phyloP scores from a whole-genome alignment of 2,888 invertebrate species.

The Drosophila putrida region DNA sequence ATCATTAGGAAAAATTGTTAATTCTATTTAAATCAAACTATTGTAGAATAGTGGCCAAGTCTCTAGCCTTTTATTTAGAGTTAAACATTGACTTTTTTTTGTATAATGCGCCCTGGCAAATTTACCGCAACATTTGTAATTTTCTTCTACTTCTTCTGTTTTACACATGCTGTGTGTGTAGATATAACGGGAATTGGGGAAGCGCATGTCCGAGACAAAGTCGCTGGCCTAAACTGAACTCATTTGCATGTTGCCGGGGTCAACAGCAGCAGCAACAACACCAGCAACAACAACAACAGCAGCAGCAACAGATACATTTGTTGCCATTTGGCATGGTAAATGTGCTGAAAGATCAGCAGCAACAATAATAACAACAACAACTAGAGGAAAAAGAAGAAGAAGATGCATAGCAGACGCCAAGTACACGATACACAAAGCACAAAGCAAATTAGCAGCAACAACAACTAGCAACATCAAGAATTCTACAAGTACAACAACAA shows the following conservation, averaged over 20 bases:
- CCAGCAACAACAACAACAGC: constrained; percentile 23
- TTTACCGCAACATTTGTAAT: constrained; percentile 37
- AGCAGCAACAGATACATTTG: constrained; percentile 26
- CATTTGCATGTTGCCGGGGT: constrained; percentile 72
- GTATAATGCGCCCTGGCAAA: constrained; percentile 12
- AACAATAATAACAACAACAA: constrained; percentile 33
- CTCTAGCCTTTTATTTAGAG: too few relatives aligned
- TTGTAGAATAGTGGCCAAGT: too few relatives aligned
- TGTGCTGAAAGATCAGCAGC: constrained; percentile 40
- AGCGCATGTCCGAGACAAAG: constrained; percentile 34
- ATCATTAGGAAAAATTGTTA: too few relatives aligned
- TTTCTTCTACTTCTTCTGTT: background rate
- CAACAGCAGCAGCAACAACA: constrained; percentile 50
- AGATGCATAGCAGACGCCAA: constrained; percentile 18
- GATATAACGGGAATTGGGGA: constrained; percentile 49
- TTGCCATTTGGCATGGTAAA: constrained; percentile 29
- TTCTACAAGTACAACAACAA: constrained; percentile 34
- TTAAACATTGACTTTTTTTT: too few relatives aligned
- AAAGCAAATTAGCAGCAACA: constrained; percentile 43
- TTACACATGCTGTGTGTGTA: constrained; percentile 35
- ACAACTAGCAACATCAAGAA: constrained; percentile 28
- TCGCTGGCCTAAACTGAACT: constrained; percentile 63
- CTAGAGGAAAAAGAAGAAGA: too few relatives aligned
- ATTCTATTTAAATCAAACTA: too few relatives aligned
- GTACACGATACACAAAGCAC: constrained; percentile 37